Base-by-base conservation (phyloP, 1,140 invertebrate genomes). In the Meteorus sp. region DNA sequence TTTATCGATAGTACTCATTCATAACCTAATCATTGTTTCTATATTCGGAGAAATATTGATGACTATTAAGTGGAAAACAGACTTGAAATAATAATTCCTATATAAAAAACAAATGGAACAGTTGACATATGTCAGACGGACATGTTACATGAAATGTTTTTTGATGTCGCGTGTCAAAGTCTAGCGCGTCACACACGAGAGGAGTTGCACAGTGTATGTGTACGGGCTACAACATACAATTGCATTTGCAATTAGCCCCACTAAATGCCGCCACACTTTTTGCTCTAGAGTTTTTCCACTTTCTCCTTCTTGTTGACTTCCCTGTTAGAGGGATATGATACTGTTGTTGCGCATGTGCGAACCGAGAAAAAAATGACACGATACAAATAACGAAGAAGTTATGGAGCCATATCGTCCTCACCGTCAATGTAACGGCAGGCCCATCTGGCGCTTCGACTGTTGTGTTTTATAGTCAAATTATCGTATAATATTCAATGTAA, bases 181-280 rank as follows among this genome's bases (percentile, higher is more conserved):
- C n/a, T n/a, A n/a, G 59, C 58, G 65, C 68, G 66, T 68, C 63
- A 67, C 62, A 60, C 65, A 63, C 31, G 39, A 52, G 54, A 37
- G 29, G 19, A 50, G 41, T 23, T 15, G 6, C 7, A 17, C n/a
- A 20, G 23, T 47, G 31, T 19, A 15, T 25, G 13, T 25, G 22
- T 35, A n/a, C n/a, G n/a, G n/a, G n/a, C n/a, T n/a, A n/a, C n/a
- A n/a, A n/a, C n/a, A n/a, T n/a, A n/a, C n/a, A n/a, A n/a, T n/a
- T n/a, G n/a, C n/a, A n/a, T n/a, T 53, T 57, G 63, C 66, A 75
- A 73, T 73, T 75, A 75, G 68, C 57, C 50, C 59, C 57, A 69
- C 73, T 75, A 75, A 75, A 75, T 70, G 65, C 68, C 66, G 63
- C 67, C 65, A 72, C 71, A 74, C 71, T 75, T 74, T 68, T 65